These are phyloP conservation scores for Hylia prasina DNA, from an alignment of 2,113 vertebrate species.

Conservation along the genomic window DNA sequence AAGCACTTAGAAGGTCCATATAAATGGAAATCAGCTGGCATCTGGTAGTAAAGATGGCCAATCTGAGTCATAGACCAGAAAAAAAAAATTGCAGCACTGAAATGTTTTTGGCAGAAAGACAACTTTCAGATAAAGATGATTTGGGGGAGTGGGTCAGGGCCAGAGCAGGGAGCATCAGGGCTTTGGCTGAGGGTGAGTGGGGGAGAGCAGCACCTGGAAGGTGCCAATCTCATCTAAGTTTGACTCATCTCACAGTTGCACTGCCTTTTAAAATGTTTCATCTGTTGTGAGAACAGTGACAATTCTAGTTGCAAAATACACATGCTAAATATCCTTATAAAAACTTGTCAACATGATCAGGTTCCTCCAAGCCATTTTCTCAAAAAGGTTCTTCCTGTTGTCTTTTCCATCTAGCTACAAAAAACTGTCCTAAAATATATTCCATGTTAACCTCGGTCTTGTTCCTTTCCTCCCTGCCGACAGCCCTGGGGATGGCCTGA, in stretches of 20 bases:
- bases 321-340: neutral
- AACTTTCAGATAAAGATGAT: neutral
- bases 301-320: neutral
- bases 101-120: neutral
- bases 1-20: neutral
- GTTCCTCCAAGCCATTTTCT: neutral
- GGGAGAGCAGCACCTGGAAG: neutral
- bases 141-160: neutral
- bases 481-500: neutral
- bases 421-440: neutral
- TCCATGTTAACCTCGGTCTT: neutral
- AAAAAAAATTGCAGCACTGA: neutral
- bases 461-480: neutral
- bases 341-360: neutral
- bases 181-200: neutral
- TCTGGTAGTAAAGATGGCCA: neutral
- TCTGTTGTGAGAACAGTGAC: conserved; percentile 4
- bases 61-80: neutral
- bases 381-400: neutral
- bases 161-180: accelerated
- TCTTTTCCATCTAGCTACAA: neutral
- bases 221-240: neutral
- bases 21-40: neutral
- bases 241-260: neutral
- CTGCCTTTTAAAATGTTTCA: conserved; percentile 1